phyloP scores from a whole-genome alignment of 2,888 invertebrate genomes.

The Blastobasis adustella region DNA sequence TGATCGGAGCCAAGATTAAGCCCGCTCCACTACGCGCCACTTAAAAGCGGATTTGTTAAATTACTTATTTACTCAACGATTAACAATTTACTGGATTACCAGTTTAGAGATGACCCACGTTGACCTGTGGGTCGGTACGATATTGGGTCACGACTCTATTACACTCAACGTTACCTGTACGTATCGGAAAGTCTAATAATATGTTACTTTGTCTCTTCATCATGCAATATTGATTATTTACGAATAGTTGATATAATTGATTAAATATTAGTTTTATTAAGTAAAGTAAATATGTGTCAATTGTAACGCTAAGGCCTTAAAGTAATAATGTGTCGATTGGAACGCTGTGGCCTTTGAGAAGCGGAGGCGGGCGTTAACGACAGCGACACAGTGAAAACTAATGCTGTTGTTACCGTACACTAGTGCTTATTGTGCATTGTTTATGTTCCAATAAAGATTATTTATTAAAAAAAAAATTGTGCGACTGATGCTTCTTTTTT shows the following conservation, averaged over 20 bases:
- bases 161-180: neutral
- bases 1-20: conserved; percentile 51
- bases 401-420: too few relatives aligned
- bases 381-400: too few relatives aligned
- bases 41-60: conserved; percentile 55
- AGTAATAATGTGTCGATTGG: too few relatives aligned
- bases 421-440: too few relatives aligned
- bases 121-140: neutral
- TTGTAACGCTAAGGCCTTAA: too few relatives aligned
- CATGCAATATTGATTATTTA: neutral
- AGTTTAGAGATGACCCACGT: neutral
- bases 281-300: too few relatives aligned
- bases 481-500: too few relatives aligned
- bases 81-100: conserved; percentile 23
- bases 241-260: neutral
- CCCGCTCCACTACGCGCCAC: conserved; percentile 28
- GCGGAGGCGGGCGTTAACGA: too few relatives aligned
- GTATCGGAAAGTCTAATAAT: neutral
- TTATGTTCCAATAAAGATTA: too few relatives aligned
- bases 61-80: conserved; percentile 53
- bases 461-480: too few relatives aligned
- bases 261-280: too few relatives aligned
- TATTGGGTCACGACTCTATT: neutral
- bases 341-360: too few relatives aligned
- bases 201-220: neutral